phyloP scores from a whole-genome alignment of 2,888 invertebrate genomes.

The Aphodius sticticus region DNA sequence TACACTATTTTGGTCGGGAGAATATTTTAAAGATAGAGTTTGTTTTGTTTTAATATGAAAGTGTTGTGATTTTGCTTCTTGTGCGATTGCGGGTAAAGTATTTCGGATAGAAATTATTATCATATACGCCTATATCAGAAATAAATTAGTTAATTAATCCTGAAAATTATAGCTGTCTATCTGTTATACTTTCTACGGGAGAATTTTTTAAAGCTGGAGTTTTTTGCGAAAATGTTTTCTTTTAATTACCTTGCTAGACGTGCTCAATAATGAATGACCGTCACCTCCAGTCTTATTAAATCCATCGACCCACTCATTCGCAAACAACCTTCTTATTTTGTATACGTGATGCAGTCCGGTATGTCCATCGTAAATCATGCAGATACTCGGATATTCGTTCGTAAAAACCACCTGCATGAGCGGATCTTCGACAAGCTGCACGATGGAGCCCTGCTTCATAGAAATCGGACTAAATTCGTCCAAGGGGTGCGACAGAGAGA shows the following conservation, averaged over 20 bases:
- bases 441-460: conserved; percentile 67
- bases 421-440: conserved; percentile 71
- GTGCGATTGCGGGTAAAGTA: no score
- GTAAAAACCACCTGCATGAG: conserved; percentile 76
- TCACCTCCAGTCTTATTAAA: conserved; percentile 48
- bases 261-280: conserved; percentile 44
- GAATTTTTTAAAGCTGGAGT: background rate
- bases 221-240: conserved; percentile 10
- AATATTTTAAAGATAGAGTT: no score
- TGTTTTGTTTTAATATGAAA: no score
- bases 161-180: no score
- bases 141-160: no score
- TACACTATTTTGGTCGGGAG: no score
- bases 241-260: conserved; percentile 49
- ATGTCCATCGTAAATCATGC: conserved; percentile 81
- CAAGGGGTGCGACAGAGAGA: conserved; percentile 87
- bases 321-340: conserved; percentile 76
- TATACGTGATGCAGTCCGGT: conserved; percentile 83
- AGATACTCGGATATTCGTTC: conserved; percentile 78
- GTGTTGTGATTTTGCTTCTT: no score
- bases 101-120: no score
- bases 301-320: conserved; percentile 68
- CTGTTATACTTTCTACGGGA: no score
- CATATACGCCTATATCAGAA: no score
- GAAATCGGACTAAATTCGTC: conserved; percentile 90